A percentile compares a stretch with the other conserved stretches of the same genome.
Evolutionary conservation across 2,888 invertebrate species (phyloP).

Genomic region (Drosophila dives): DNA sequence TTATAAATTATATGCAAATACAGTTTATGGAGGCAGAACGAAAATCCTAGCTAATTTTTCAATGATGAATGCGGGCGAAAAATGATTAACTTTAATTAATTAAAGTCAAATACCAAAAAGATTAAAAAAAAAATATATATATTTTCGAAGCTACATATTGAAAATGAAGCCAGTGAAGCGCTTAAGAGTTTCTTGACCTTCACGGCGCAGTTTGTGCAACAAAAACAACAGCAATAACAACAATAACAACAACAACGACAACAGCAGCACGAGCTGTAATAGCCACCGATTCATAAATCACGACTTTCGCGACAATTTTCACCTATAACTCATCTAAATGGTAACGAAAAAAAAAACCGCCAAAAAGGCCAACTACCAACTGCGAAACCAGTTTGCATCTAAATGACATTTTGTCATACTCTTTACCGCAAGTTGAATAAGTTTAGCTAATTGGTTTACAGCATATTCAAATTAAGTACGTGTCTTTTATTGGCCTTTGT

Average conservation of each 20-base stretch:
- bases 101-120: conserved; percentile 49
- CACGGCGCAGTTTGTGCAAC: conserved; percentile 47
- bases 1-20: conserved; percentile 61
- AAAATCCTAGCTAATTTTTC: conserved; percentile 70
- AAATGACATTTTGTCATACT: conserved; percentile 19
- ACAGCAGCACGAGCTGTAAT: conserved; percentile 37
- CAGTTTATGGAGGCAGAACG: conserved; percentile 76
- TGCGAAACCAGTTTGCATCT: conserved; percentile 50
- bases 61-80: conserved; percentile 66
- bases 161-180: conserved; percentile 48
- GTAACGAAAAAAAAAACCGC: conserved; percentile 59
- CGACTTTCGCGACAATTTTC: conserved; percentile 79
- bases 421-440: conserved; percentile 34
- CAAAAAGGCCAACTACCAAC: conserved; percentile 36
- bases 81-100: conserved; percentile 73
- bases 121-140: conserved; percentile 1
- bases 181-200: conserved; percentile 70
- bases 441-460: conserved; percentile 15
- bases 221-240: conserved; percentile 24
- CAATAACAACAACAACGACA: conserved; percentile 4
- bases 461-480: conserved; percentile 7
- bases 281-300: conserved; percentile 71
- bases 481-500: not conserved
- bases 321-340: conserved; percentile 77
- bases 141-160: conserved; percentile 19